Percentiles rank a stretch among this genome's conserved stretches.
These are phyloP conservation scores for Micrastur ruficollis DNA, from an alignment of 2,797 vertebrate species.

Conservation along the genomic window DNA sequence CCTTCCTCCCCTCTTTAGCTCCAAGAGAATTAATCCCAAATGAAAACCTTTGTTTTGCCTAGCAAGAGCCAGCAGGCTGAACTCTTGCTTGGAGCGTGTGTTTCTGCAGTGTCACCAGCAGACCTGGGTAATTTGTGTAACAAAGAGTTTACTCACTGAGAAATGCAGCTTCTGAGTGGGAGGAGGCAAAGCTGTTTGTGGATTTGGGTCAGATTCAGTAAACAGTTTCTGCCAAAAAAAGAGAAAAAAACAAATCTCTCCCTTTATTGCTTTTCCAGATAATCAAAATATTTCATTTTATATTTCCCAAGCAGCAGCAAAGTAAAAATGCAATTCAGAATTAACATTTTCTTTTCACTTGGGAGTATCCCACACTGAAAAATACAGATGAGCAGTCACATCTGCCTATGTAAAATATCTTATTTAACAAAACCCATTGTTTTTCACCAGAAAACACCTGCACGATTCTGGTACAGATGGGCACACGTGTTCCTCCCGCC, in stretches of 20 bases:
- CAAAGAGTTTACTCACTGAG: background rate
- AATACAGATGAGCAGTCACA: background rate
- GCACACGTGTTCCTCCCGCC: background rate
- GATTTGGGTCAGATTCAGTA: slow-evolving; percentile 35
- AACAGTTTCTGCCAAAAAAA: background rate
- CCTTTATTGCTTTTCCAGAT: background rate
- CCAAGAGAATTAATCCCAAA: background rate
- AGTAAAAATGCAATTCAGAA: background rate
- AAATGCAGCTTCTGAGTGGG: background rate
- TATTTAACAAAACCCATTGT: background rate
- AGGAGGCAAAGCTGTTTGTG: slow-evolving; percentile 14
- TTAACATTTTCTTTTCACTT: background rate
- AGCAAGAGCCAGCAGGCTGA: background rate
- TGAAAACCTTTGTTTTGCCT: slow-evolving; percentile 19
- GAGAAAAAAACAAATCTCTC: background rate
- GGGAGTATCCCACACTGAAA: background rate
- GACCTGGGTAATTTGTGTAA: background rate
- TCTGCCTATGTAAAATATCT: background rate
- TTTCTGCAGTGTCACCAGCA: background rate
- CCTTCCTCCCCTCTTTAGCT: background rate
- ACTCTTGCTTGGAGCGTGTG: background rate
- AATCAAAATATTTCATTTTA: background rate
- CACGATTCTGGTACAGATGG: background rate
- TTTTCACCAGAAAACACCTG: background rate
- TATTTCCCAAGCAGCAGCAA: background rate